phyloP scores from a whole-genome alignment of 2,113 vertebrate species.

The Paradoxurus hermaphroditus region DNA sequence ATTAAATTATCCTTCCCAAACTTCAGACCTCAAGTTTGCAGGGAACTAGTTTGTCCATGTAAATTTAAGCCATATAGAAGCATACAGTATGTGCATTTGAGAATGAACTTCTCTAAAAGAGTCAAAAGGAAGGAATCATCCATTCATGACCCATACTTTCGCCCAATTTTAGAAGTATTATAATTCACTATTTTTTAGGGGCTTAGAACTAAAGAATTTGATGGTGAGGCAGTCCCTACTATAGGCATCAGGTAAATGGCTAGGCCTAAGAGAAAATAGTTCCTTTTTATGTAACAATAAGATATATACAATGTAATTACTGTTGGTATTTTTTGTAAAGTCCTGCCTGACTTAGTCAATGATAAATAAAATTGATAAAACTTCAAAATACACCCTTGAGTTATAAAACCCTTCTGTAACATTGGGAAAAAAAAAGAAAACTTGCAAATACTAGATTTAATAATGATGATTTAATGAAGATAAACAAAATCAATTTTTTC shows the following conservation, averaged over 20 bases:
- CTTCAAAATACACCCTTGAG: not conserved
- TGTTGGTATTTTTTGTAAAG: not conserved
- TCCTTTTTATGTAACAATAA: not conserved
- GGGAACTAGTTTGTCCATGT: not conserved
- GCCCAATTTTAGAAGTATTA: not conserved
- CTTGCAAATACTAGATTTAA: not conserved
- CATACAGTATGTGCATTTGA: not conserved
- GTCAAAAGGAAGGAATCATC: not conserved
- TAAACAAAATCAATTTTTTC: not conserved
- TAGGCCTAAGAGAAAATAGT: not conserved
- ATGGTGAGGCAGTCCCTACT: not conserved
- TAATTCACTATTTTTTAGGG: not conserved
- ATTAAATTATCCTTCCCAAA: not conserved
- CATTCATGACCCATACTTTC: not conserved
- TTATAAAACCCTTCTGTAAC: not conserved
- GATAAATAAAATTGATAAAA: not conserved
- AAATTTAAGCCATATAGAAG: not conserved
- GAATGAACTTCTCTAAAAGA: not conserved
- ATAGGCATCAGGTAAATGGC: not conserved
- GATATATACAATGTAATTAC: not conserved
- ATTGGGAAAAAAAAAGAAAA: not conserved
- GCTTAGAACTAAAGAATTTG: not conserved
- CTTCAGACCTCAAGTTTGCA: not conserved
- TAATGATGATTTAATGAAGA: not conserved
- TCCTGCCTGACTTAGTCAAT: not conserved